Conservation (phyloP, 2,888 invertebrate genomes). For the Cheilosia pagana region DNA sequence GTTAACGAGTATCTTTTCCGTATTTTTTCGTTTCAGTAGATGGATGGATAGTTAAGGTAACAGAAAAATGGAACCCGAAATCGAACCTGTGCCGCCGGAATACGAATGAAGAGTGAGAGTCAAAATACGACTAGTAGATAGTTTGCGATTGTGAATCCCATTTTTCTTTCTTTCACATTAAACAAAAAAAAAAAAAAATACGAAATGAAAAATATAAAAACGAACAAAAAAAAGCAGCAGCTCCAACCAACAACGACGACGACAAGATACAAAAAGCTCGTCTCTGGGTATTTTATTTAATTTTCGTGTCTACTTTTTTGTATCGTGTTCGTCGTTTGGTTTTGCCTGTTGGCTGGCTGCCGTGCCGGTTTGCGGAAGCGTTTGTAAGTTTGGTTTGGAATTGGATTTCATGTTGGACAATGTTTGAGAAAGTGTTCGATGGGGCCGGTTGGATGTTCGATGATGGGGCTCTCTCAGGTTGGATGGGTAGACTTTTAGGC, state of each 20-base stretch:
- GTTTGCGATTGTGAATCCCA: slow-evolving; percentile 74
- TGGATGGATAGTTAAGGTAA: slow-evolving; percentile 55
- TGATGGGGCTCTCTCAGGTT: slow-evolving; percentile 4
- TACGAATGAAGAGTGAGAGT: slow-evolving; percentile 83
- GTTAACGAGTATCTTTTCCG: slow-evolving; percentile 16
- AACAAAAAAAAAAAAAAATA: slow-evolving; percentile 63
- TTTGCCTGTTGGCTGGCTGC: slow-evolving; percentile 27
- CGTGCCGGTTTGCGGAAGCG: slow-evolving; percentile 73
- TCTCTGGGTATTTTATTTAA: slow-evolving; percentile 58
- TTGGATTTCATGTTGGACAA: slow-evolving; percentile 15
- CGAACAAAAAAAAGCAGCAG: slow-evolving; percentile 77
- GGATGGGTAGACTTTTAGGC: slow-evolving; percentile 14
- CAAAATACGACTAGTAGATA: slow-evolving; percentile 77
- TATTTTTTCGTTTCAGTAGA: neutral
- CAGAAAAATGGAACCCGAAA: slow-evolving; percentile 72
- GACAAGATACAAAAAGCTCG: slow-evolving; percentile 72
- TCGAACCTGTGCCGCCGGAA: slow-evolving; percentile 83
- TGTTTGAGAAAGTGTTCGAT: slow-evolving; percentile 44
- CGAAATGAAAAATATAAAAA: slow-evolving; percentile 77
- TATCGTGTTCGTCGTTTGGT: slow-evolving; percentile 30
- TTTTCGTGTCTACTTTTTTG: slow-evolving; percentile 46
- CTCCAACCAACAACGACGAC: slow-evolving; percentile 77
- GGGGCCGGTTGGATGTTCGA: slow-evolving; percentile 34
- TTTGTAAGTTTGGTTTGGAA: slow-evolving; percentile 65
- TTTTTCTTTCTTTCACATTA: slow-evolving; percentile 71